These are phyloP conservation scores for Amiota communis DNA, from an alignment of 2,888 invertebrate species.

Conservation along the genomic window DNA sequence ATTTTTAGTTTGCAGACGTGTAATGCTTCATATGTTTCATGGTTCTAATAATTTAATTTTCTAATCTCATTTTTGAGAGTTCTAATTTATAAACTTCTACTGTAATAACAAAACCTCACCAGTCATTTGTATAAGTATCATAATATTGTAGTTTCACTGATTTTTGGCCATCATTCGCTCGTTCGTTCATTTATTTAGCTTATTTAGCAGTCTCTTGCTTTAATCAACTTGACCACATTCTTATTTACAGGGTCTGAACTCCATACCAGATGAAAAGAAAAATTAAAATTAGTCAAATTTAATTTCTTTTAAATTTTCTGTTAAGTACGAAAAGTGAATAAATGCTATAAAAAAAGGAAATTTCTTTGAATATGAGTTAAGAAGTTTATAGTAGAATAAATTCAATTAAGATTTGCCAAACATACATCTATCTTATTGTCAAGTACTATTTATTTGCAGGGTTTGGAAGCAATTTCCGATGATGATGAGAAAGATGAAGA, in stretches of 20 bases:
- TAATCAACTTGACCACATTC: background rate
- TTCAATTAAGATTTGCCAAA: background rate
- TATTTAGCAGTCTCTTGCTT: too few species aligned
- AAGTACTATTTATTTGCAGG: slow-evolving; percentile 34
- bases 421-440: too few species aligned
- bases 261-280: slow-evolving; percentile 75
- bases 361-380: background rate
- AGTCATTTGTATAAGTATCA: too few species aligned
- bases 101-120: too few species aligned
- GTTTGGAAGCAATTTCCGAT: slow-evolving; percentile 42
- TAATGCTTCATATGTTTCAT: too few species aligned
- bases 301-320: slow-evolving; percentile 46
- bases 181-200: too few species aligned
- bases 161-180: too few species aligned
- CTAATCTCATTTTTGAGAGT: too few species aligned
- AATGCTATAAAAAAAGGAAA: background rate
- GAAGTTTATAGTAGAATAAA: background rate
- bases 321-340: slow-evolving; percentile 61
- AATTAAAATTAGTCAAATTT: slow-evolving; percentile 53
- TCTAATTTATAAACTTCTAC: too few species aligned
- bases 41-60: too few species aligned
- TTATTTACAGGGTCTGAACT: slow-evolving; percentile 77
- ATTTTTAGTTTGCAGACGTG: too few species aligned
- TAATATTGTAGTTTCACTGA: too few species aligned
- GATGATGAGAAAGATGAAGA: slow-evolving; percentile 29